Base-by-base conservation (phyloP, 2,888 invertebrate genomes). In the Ptychoptera contaminata region DNA sequence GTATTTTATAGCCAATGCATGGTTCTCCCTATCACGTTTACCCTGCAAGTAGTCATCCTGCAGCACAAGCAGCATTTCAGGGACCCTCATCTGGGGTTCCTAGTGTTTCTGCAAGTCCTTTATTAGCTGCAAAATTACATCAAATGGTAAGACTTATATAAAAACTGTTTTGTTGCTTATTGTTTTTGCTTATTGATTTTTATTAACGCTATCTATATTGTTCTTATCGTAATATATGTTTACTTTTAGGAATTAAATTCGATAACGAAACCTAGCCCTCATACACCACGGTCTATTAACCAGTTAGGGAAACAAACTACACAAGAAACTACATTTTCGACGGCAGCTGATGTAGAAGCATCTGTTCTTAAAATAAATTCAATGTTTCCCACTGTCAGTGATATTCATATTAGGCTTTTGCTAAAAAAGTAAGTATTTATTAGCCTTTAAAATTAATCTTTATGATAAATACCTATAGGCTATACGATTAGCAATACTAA, bases 361-460 rank as follows among this genome's bases (percentile, higher is more conserved):
- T 72, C 82, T 46, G 83, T 86, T 11, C 70, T 77, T 36, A 87
- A 84, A 65, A 84, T 88, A 54, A 78, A 82, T 55, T 78, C 84
- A 39, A 82, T 90, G 79, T 91, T 92, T 61, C 91, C 91, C 2
- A 91, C 91, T 8, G 91, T 88, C 43, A 78, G 82, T 48, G 90
- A 91, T 57, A 82, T 82, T 23, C 90, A 90, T 59, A 88, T 91
- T 58, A 79, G 83, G 55, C 73, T 88, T 52, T 70, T 91, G 51
- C 65, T 91, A 44, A 87, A 87, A 65, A 90, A 90, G 91, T 91
- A 74, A 82, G 82, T 73, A 23, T n/a, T n/a, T n/a, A n/a, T n/a
- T n/a, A n/a, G n/a, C n/a, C n/a, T n/a, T n/a, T n/a, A n/a, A n/a
- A n/a, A n/a, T n/a, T n/a, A n/a, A n/a, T n/a, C n/a, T n/a, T n/a